Evolutionary conservation across 1,140 invertebrate genomes (phyloP).

Genomic region (Melipona quadrifasciata): DNA sequence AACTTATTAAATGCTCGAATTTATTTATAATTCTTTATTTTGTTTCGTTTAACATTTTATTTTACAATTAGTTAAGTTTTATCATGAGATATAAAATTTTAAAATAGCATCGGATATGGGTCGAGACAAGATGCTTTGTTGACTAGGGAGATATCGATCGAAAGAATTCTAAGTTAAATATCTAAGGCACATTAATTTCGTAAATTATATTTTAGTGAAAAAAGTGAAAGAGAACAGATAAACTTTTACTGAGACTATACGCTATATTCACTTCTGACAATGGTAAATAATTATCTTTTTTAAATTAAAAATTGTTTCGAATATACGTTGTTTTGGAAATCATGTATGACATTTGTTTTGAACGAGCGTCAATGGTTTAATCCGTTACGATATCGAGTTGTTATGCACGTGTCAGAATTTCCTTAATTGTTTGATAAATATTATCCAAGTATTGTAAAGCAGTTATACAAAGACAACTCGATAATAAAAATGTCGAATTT

Average conservation of each 20-base stretch:
- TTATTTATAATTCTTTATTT: not conserved
- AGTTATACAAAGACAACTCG: not conserved
- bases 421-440: not conserved
- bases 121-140: conserved; percentile 5
- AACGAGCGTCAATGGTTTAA: not conserved
- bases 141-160: not conserved
- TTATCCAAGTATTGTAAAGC: not conserved
- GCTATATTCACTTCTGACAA: not conserved
- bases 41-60: not conserved
- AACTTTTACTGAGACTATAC: not conserved
- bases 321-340: conserved; percentile 42
- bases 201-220: not conserved
- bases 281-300: conserved; percentile 17
- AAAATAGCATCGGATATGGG: not conserved
- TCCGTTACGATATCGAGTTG: not conserved
- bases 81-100: not conserved
- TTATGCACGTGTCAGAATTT: conserved; percentile 11
- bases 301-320: not conserved
- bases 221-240: not conserved
- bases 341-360: conserved; percentile 33
- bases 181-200: not conserved
- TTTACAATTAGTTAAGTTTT: not conserved
- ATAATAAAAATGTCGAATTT: conserved; percentile 58
- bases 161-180: conserved; percentile 28
- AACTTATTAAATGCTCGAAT: not conserved